Conservation (phyloP, 2,888 invertebrate species). For the Nasonovia ribisnigri region DNA sequence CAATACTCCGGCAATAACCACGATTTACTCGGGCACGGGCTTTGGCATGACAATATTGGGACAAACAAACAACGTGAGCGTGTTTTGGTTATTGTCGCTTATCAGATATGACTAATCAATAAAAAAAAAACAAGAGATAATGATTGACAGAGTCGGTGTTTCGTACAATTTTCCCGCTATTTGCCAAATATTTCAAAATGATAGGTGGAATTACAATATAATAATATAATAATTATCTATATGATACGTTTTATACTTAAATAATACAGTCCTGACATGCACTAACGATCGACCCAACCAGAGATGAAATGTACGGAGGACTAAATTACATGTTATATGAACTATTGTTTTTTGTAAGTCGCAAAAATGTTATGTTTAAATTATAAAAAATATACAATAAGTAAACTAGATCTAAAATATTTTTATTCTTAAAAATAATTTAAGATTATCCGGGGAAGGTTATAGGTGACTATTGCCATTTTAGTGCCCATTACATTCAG, state of each 20-base stretch:
- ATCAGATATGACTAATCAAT: constrained; percentile 53
- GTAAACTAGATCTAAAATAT: background rate
- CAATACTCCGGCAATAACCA: no score
- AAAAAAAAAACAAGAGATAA: background rate
- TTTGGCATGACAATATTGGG: no score
- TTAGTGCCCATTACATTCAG: background rate
- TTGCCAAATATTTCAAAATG: background rate
- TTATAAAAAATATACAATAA: background rate
- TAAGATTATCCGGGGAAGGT: background rate
- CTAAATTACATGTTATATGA: background rate
- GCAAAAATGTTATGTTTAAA: background rate
- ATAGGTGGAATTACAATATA: no score
- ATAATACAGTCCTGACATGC: no score
- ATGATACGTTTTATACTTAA: background rate
- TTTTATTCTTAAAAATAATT: background rate
- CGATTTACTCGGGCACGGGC: no score
- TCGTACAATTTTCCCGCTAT: background rate
- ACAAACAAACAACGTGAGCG: no score
- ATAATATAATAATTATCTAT: background rate
- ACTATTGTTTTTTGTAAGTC: background rate
- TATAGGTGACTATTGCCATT: background rate
- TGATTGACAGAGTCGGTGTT: background rate
- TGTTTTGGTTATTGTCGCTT: constrained; percentile 30
- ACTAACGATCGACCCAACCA: no score
- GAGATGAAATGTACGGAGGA: no score